Base-by-base conservation (phyloP, 2,113 vertebrate species). In the Rhinogobius similis region DNA sequence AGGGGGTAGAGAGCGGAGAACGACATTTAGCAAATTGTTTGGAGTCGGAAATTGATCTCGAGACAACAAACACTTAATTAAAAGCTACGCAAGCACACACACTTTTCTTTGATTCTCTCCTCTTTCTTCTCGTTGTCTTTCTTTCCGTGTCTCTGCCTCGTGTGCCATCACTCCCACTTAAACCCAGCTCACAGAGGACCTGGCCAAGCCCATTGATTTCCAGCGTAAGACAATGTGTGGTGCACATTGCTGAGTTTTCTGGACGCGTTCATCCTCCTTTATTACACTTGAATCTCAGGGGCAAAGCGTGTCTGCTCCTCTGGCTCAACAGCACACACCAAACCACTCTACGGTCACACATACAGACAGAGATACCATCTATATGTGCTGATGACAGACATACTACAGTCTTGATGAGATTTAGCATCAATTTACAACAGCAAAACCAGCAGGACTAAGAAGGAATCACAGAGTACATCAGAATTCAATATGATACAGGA, bases 201-300 rank as follows among this genome's bases (percentile, higher is more conserved):
- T 79, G 84, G 85, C 80, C 66, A 10, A 73, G 66, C 26, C 73
- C 68, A 91, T 91, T 91, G 88, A 92, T 90, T 90, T 92, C 88
- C 85, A 90, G 85, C 88, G 87, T 58, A 58, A 58, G 26, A 29
- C 80, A 6, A 69, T 70, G 82, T 90, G 81, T 83, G 75, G 70
- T 87, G 70, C 73, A 53, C 68, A 67, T 87, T 86, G 80, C 79
- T 70, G 78, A 81, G 82, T 82, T 80, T 86, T 88, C 82, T 61
- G 73, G 79, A 80, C 65, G 44, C 68, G 72, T 84, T 90, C 80
- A 87, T 92, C 88, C 87, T 87, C 79, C 80, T 91, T 91, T 92
- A 91, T 90, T 91, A 83, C 88, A 76, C 79, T 82, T 75, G 81
- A 89, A 91, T 90, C 88, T 86, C 82, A 32, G 75, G 84, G 85